Evolutionary conservation across 2,888 invertebrate genomes (phyloP).

Genomic region (Drosophila setosimentum): DNA sequence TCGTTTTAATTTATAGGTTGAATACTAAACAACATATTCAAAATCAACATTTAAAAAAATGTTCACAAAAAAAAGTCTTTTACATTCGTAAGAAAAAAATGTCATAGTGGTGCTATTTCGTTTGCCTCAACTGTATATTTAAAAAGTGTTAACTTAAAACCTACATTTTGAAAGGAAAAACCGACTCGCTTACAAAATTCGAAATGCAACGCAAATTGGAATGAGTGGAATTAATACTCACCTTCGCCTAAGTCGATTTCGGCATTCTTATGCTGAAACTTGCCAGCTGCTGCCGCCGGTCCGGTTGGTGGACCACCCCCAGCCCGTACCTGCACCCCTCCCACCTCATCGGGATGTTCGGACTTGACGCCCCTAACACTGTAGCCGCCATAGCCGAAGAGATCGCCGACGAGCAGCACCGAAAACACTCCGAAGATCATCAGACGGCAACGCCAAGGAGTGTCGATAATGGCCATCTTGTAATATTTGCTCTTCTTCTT

Average conservation of each 20-base stretch:
- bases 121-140: background rate
- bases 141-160: background rate
- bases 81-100: background rate
- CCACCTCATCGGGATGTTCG: constrained; percentile 79
- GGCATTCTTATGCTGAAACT: constrained; percentile 84
- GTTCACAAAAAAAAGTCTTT: no score
- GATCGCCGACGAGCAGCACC: constrained; percentile 84
- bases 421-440: constrained; percentile 83
- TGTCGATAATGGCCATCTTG: constrained; percentile 80
- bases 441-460: constrained; percentile 85
- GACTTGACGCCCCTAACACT: constrained; percentile 83
- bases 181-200: constrained; percentile 13
- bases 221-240: constrained; percentile 63
- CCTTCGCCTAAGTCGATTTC: constrained; percentile 85
- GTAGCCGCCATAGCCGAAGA: constrained; percentile 83
- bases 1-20: background rate
- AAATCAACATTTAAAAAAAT: background rate
- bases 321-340: constrained; percentile 61
- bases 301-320: constrained; percentile 64
- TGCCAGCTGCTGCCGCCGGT: constrained; percentile 73
- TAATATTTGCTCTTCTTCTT: background rate
- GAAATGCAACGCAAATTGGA: constrained; percentile 33
- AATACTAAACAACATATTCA: background rate
- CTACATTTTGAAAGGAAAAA: background rate
- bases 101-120: background rate